A percentile compares a stretch with the other conserved stretches of the same genome.
Evolutionary conservation across 1,140 invertebrate species (phyloP).

Genomic region (Venturia canescens): DNA sequence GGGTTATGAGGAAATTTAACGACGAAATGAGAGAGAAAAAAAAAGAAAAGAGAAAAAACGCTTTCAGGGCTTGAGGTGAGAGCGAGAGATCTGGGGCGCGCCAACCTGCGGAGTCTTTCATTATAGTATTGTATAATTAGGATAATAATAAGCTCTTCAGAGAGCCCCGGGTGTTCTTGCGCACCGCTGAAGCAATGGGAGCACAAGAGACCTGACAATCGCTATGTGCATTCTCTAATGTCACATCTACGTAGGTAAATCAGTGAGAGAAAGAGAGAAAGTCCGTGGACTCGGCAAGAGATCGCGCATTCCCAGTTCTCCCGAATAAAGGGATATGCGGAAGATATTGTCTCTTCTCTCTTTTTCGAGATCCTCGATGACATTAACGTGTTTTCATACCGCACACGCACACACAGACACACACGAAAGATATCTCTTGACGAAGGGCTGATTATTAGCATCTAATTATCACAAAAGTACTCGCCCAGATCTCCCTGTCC

Average conservation of each 20-base stretch:
- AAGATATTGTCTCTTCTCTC: background rate
- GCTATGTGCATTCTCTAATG: conserved; percentile 11
- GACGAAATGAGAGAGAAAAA: conserved; percentile 47
- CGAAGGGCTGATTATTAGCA: conserved; percentile 71
- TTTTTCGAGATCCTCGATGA: background rate
- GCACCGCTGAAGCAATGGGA: conserved; percentile 55
- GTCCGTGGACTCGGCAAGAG: background rate
- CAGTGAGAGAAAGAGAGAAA: background rate
- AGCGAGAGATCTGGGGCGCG: conserved; percentile 55
- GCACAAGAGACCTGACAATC: conserved; percentile 2
- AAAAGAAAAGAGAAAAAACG: conserved; percentile 50
- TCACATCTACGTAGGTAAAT: background rate
- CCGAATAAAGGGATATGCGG: too few relatives aligned
- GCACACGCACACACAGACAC: background rate
- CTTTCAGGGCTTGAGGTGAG: conserved; percentile 36
- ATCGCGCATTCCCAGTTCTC: background rate
- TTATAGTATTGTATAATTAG: conserved; percentile 76
- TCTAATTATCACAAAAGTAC: conserved; percentile 68
- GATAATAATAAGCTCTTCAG: conserved; percentile 75
- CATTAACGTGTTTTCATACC: background rate
- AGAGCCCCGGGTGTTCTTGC: conserved; percentile 66
- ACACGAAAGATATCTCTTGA: background rate
- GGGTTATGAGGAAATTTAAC: conserved; percentile 15
- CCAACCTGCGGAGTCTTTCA: conserved; percentile 67
- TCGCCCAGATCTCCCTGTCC: background rate